phyloP scores from a whole-genome alignment of 2,888 invertebrate genomes.

The Sclerodermus sp. region DNA sequence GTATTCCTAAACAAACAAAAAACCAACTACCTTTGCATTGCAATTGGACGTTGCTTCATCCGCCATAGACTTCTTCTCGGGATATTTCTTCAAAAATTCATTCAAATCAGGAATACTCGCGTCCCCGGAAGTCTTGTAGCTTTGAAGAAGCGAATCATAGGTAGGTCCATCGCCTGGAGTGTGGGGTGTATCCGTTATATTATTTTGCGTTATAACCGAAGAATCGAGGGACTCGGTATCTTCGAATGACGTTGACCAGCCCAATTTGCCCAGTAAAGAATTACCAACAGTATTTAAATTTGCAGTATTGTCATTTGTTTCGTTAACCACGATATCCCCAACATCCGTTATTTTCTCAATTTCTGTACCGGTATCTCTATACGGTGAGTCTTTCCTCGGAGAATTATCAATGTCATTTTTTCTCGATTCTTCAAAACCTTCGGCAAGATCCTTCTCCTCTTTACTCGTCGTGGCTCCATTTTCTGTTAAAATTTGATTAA shows the following conservation, averaged over 20 bases:
- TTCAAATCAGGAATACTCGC: slow-evolving; percentile 63
- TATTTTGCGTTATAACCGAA: slow-evolving; percentile 62
- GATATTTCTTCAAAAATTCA: slow-evolving; percentile 61
- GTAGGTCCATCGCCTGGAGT: slow-evolving; percentile 59
- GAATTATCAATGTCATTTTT: slow-evolving; percentile 3
- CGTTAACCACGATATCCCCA: too few species aligned
- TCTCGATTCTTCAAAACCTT: background rate
- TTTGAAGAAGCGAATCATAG: slow-evolving; percentile 65
- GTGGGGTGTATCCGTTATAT: slow-evolving; percentile 55
- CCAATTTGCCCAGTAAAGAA: slow-evolving; percentile 67
- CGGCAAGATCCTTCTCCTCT: background rate
- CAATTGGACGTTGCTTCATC: slow-evolving; percentile 14
- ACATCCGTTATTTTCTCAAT: background rate
- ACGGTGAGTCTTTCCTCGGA: slow-evolving; percentile 10
- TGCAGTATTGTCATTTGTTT: slow-evolving; percentile 22
- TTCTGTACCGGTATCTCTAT: slow-evolving; percentile 11
- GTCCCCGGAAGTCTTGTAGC: slow-evolving; percentile 61
- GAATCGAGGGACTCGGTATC: slow-evolving; percentile 62
- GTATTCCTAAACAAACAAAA: too few species aligned
- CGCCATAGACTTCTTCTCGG: slow-evolving; percentile 20
- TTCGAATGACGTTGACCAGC: slow-evolving; percentile 66
- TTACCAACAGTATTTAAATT: slow-evolving; percentile 61
- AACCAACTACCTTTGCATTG: slow-evolving; percentile 10
- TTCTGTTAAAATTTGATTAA: background rate
- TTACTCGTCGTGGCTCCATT: too few species aligned